Evolutionary conservation across 2,888 invertebrate species (phyloP).

Genomic region (Blomia tropicalis): DNA sequence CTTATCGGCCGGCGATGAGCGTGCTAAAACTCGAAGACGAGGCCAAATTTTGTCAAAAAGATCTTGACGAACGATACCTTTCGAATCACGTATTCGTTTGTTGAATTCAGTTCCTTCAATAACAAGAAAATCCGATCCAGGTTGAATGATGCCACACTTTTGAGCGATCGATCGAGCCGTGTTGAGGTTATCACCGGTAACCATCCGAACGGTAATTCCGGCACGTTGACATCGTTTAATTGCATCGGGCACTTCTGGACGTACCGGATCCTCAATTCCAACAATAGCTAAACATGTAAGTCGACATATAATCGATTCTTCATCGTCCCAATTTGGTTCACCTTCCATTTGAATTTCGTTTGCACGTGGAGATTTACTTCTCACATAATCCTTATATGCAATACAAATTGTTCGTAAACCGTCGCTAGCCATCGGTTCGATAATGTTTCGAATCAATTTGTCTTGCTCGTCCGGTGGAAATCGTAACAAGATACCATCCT

Average conservation of each 20-base stretch:
- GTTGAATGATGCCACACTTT: conserved; percentile 73
- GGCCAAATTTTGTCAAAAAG: conserved; percentile 93
- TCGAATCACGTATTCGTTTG: conserved; percentile 63
- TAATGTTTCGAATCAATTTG: conserved; percentile 71
- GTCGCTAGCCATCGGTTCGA: conserved; percentile 95
- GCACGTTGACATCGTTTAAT: conserved; percentile 88
- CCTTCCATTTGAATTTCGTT: neutral
- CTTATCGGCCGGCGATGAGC: conserved; percentile 30
- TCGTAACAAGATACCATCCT: conserved; percentile 74
- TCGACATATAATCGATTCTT: conserved; percentile 64
- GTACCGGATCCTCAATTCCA: conserved; percentile 96
- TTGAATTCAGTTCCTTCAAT: conserved; percentile 97
- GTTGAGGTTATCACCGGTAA: conserved; percentile 93
- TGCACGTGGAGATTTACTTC: neutral
- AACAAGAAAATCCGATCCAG: conserved; percentile 85
- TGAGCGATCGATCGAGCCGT: conserved; percentile 92
- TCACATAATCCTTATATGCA: conserved; percentile 68
- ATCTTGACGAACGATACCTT: conserved; percentile 78
- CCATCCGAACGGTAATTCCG: conserved; percentile 97
- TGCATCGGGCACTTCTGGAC: conserved; percentile 57
- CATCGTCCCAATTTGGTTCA: conserved; percentile 92
- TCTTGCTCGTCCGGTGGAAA: conserved; percentile 87
- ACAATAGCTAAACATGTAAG: conserved; percentile 88
- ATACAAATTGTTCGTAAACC: conserved; percentile 87
- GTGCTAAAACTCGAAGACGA: conserved; percentile 47